Conservation (phyloP, 1,140 invertebrate species). For the Drosophila quadrilineata region DNA sequence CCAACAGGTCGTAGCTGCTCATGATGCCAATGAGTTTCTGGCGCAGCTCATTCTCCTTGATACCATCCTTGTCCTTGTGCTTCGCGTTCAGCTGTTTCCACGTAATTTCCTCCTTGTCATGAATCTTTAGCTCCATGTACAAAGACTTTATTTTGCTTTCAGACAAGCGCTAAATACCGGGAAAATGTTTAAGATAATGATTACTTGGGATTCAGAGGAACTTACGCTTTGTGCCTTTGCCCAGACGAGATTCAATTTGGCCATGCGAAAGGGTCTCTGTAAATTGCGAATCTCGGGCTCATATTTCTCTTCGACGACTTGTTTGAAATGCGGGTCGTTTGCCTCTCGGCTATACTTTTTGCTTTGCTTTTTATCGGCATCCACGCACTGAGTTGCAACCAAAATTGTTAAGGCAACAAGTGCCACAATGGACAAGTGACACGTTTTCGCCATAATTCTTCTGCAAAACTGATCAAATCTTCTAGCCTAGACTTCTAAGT, state of each 20-base stretch:
- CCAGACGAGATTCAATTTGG: slow-evolving; percentile 92
- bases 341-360: slow-evolving; percentile 72
- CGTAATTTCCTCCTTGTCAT: slow-evolving; percentile 94
- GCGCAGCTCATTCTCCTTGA: slow-evolving; percentile 91
- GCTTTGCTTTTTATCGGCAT: slow-evolving; percentile 60
- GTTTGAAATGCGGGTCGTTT: slow-evolving; percentile 58
- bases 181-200: neutral
- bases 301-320: slow-evolving; percentile 56
- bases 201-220: neutral
- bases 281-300: slow-evolving; percentile 82
- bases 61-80: slow-evolving; percentile 92
- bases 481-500: slow-evolving; percentile 2
- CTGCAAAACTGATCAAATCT: slow-evolving; percentile 26
- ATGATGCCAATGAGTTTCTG: slow-evolving; percentile 91
- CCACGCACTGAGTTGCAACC: slow-evolving; percentile 31
- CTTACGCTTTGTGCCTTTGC: slow-evolving; percentile 90
- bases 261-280: slow-evolving; percentile 91
- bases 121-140: slow-evolving; percentile 93
- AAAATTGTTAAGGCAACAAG: slow-evolving; percentile 18
- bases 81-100: slow-evolving; percentile 91
- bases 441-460: slow-evolving; percentile 33
- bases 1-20: slow-evolving; percentile 89
- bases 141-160: slow-evolving; percentile 92
- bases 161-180: slow-evolving; percentile 86
- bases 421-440: slow-evolving; percentile 31